Conservation (phyloP, 2,113 vertebrate species). For the Brachyistius frenatus region DNA sequence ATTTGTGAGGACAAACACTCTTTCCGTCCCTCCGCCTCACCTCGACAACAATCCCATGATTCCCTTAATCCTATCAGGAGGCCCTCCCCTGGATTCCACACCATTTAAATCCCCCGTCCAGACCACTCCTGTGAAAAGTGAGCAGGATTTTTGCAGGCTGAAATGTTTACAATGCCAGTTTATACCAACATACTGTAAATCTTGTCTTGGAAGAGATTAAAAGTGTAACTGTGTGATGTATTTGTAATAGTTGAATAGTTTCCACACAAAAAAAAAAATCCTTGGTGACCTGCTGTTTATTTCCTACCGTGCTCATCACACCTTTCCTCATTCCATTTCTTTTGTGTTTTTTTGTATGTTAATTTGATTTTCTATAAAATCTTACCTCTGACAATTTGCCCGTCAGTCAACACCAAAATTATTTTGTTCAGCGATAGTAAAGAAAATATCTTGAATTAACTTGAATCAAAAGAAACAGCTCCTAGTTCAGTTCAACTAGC, state of each 20-base stretch:
- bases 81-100: conserved; percentile 66
- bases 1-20: conserved; percentile 4
- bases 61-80: conserved; percentile 66
- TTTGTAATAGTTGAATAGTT: not conserved
- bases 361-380: not conserved
- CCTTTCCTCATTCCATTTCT: not conserved
- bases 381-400: not conserved
- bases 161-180: conserved; percentile 44
- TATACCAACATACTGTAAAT: conserved; percentile 7
- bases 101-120: conserved; percentile 53
- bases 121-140: conserved; percentile 53
- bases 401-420: conserved; percentile 3
- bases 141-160: conserved; percentile 26
- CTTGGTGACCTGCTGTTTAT: not conserved
- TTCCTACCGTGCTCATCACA: not conserved
- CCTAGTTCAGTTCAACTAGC: not conserved
- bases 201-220: conserved; percentile 13
- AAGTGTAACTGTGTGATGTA: not conserved
- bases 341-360: not conserved
- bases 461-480: not conserved
- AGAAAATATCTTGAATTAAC: conserved; percentile 12
- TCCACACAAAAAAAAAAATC: not conserved
- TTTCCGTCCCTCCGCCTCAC: conserved; percentile 44
- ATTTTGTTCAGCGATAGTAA: not conserved
- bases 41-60: conserved; percentile 64